These are phyloP conservation scores for Cotesia chilonis DNA, from an alignment of 1,140 invertebrate species.

Conservation along the genomic window DNA sequence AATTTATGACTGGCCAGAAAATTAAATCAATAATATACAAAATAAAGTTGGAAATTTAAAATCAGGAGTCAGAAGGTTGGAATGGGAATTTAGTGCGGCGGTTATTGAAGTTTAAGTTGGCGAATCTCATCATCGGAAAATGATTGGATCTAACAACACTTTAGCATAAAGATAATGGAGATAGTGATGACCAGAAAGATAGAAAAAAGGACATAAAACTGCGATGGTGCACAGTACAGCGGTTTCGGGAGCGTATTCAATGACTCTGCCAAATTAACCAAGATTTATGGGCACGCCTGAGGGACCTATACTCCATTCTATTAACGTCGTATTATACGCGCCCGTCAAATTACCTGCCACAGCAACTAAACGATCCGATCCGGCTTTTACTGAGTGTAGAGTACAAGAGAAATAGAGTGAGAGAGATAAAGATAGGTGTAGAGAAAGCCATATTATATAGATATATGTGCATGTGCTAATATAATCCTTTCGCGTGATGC, in stretches of 20 bases:
- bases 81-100: no score
- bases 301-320: conserved; percentile 58
- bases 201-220: conserved; percentile 33
- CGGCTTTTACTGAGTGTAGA: no score
- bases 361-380: conserved; percentile 5
- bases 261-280: conserved; percentile 61
- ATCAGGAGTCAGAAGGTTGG: no score
- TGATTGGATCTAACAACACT: conserved; percentile 31
- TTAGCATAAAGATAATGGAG: conserved; percentile 27
- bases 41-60: no score
- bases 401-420: no score
- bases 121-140: background rate
- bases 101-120: no score
- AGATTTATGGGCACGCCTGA: conserved; percentile 59
- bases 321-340: conserved; percentile 62
- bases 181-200: conserved; percentile 29
- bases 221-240: conserved; percentile 27
- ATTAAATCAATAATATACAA: no score
- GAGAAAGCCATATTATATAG: conserved; percentile 15
- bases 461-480: no score
- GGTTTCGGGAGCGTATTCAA: conserved; percentile 49
- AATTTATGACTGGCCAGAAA: no score
- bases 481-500: conserved; percentile 16
- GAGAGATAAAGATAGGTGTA: no score
- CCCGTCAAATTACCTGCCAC: conserved; percentile 57